Conservation (phyloP, 1,140 invertebrate species). For the Rhyacophila brunnea region DNA sequence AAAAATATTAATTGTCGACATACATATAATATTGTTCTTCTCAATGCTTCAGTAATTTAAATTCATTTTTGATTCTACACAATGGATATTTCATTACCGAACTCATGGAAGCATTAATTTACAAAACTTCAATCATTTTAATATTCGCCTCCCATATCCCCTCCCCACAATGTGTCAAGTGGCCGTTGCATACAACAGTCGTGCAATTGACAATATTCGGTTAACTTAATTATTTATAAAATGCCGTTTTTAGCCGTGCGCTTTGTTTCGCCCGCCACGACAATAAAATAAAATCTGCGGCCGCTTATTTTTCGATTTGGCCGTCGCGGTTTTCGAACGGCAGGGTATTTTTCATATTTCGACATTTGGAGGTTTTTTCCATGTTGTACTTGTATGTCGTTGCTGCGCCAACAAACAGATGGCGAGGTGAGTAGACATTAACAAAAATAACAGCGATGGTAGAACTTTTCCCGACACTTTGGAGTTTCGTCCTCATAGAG, state of each 20-base stretch:
- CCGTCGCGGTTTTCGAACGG: constrained; percentile 12
- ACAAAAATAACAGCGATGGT: too few relatives aligned
- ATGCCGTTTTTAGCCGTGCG: constrained; percentile 12
- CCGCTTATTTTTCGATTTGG: constrained; percentile 26
- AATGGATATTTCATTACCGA: too few relatives aligned
- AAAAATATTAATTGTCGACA: too few relatives aligned
- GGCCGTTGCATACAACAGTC: constrained; percentile 1
- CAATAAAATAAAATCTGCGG: constrained; percentile 29
- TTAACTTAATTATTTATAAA: constrained; percentile 27
- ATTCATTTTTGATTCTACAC: too few relatives aligned
- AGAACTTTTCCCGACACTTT: too few relatives aligned
- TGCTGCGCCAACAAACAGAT: too few relatives aligned
- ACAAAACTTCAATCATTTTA: background rate
- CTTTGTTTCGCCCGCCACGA: constrained; percentile 7
- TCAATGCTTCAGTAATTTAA: too few relatives aligned
- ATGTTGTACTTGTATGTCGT: too few relatives aligned
- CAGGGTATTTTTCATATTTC: constrained; percentile 31
- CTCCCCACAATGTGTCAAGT: background rate
- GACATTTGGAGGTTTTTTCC: constrained; percentile 19
- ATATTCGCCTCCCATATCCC: background rate
- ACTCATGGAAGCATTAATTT: too few relatives aligned
- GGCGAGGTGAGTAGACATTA: too few relatives aligned
- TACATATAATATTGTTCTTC: too few relatives aligned
- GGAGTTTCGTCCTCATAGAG: too few relatives aligned
- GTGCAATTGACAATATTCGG: constrained; percentile 20